Base-by-base conservation (phyloP, 2,888 invertebrate species). In the Callyntrura sp. region DNA sequence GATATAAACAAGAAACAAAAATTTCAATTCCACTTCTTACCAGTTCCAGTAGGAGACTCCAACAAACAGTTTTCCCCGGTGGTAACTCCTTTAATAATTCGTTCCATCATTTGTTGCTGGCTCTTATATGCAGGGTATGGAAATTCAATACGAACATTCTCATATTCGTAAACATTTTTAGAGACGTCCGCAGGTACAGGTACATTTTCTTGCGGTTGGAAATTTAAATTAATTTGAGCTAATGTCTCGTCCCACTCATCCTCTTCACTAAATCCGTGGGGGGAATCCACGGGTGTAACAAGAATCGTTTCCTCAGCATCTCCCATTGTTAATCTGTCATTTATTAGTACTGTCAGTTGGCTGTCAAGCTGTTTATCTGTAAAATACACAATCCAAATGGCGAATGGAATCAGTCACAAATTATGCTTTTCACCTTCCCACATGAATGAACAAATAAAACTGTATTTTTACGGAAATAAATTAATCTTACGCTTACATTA, bases 31-130 rank as follows among this genome's bases (percentile, higher is more conserved):
- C n/a, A n/a, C n/a, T n/a, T n/a, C n/a, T n/a, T 79, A 85, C 89
- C 89, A 11, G 89, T 89, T 9, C 93, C 93, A n/a, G 93, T 93
- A 2, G 93, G 93, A 0, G 91, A 91, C 45, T 93, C 92, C 9
- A 93, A 17, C 23, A 93, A 76, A 62, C 91, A 91, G 79, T 93
- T 88, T 65, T 91, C 82, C n/a, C 90, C 86, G 0, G 43, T 68
- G 11, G 76, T 51, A 0, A 90, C 90, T 6, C 92, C 92, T 23
- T 87, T 51, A 35, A 93, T 91, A 1, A 92, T 84, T 51, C 81
- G 60, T 11, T 76, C 48, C 93, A 93, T 93, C 92, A 93, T 91
- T 70, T 90, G 55, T 17, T 60, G 68, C 68, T 93, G 93, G 51
- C 91, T 92, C 14, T 82, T 14, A 45, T 93, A 93, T 0, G 93